These are phyloP conservation scores for Adelphocoris suturalis DNA, from an alignment of 2,888 invertebrate genomes.

Conservation along the genomic window DNA sequence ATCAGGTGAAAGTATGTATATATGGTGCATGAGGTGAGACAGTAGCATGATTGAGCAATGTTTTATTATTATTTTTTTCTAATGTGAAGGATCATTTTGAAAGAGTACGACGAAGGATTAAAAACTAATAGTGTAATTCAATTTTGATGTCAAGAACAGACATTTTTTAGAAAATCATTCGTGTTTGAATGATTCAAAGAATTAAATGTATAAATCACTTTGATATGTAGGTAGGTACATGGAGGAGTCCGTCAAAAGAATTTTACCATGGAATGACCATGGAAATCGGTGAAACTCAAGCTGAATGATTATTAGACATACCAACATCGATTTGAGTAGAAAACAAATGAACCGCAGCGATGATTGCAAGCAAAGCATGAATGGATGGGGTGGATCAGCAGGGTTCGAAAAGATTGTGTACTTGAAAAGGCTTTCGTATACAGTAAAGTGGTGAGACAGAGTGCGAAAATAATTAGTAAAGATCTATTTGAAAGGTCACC, in stretches of 20 bases:
- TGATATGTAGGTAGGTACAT: too few species aligned
- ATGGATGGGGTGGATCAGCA: conserved; percentile 15
- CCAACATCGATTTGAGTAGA: not conserved
- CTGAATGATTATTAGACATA: not conserved
- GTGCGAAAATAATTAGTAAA: conserved; percentile 21
- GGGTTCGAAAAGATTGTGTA: not conserved
- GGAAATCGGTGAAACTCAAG: not conserved
- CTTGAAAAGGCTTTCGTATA: not conserved
- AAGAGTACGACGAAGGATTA: too few species aligned
- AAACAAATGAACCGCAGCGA: conserved; percentile 43
- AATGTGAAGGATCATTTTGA: too few species aligned
- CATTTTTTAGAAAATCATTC: too few species aligned
- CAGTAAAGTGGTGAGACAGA: conserved; percentile 7
- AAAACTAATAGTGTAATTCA: too few species aligned
- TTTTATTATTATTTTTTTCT: too few species aligned
- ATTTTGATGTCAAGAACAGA: too few species aligned
- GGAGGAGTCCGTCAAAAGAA: too few species aligned
- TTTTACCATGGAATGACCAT: not conserved
- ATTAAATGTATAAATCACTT: too few species aligned
- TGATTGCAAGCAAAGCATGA: conserved; percentile 51
- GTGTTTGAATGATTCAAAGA: too few species aligned
- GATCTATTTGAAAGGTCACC: not conserved
- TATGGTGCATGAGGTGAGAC: not conserved
- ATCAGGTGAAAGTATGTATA: not conserved
- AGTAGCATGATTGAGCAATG: too few species aligned